phyloP scores from a whole-genome alignment of 2,888 invertebrate genomes.

The Latheticus oryzae region DNA sequence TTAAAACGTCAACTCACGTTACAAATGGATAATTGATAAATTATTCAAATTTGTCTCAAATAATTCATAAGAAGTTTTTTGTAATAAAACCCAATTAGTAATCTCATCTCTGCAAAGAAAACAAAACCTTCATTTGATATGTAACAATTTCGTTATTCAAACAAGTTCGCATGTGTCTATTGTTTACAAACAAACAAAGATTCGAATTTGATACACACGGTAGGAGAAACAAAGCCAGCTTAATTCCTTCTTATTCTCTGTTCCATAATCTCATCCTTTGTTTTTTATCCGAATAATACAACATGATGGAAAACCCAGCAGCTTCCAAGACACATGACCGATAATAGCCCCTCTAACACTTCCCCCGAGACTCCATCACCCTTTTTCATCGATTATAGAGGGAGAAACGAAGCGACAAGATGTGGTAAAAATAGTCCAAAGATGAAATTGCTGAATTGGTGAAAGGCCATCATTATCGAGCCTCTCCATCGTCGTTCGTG shows the following conservation, averaged over 20 bases:
- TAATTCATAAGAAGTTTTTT: too few species aligned
- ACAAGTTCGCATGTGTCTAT: too few species aligned
- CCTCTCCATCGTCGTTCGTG: constrained; percentile 6
- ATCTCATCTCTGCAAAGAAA: too few species aligned
- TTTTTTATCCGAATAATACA: background rate
- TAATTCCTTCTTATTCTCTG: background rate
- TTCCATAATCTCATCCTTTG: background rate
- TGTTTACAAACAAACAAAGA: too few species aligned
- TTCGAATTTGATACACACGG: too few species aligned
- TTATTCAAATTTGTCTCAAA: too few species aligned
- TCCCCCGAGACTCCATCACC: constrained; percentile 12
- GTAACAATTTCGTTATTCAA: too few species aligned
- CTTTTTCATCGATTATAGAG: constrained; percentile 15
- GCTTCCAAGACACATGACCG: constrained; percentile 22
- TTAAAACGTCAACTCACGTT: too few species aligned
- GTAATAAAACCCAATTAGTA: too few species aligned
- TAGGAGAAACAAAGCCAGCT: too few species aligned
- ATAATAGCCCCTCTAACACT: constrained; percentile 19
- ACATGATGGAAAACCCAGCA: constrained; percentile 1
- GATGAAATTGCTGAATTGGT: constrained; percentile 21
- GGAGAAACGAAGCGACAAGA: constrained; percentile 23
- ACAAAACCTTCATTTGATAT: too few species aligned
- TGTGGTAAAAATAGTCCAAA: constrained; percentile 27
- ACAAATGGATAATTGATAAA: too few species aligned
- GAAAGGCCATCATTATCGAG: constrained; percentile 20